A percentile compares a stretch with the other conserved stretches of the same genome.
These are phyloP conservation scores for Gambusia affinis DNA, from an alignment of 2,113 vertebrate genomes.

Conservation along the genomic window DNA sequence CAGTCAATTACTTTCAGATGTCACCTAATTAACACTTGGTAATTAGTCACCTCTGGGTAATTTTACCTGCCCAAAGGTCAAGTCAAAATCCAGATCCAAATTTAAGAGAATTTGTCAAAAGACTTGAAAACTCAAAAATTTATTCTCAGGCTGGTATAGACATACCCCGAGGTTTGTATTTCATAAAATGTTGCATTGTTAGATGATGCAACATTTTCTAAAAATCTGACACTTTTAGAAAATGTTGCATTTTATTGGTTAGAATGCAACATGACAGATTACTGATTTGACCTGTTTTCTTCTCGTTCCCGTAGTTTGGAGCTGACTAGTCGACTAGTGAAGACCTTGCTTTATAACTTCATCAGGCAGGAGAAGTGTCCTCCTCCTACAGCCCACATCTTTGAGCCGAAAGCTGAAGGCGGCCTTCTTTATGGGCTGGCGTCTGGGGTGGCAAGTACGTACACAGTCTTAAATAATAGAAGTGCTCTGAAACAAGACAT, in stretches of 20 bases:
- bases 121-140: background rate
- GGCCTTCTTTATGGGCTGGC: constrained; percentile 94
- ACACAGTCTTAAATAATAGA: constrained; percentile 4
- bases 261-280: background rate
- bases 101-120: background rate
- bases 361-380: constrained; percentile 96
- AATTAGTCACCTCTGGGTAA: background rate
- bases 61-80: background rate
- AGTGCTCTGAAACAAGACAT: background rate
- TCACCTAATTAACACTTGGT: background rate
- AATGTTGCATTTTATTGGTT: too few species aligned
- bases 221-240: too few species aligned
- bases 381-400: constrained; percentile 82
- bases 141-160: background rate
- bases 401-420: constrained; percentile 87
- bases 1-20: background rate
- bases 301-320: constrained; percentile 79
- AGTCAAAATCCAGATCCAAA: background rate
- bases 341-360: constrained; percentile 97
- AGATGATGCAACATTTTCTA: background rate
- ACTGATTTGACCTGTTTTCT: background rate
- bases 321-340: constrained; percentile 95
- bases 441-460: constrained; percentile 93
- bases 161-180: background rate
- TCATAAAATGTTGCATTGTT: too few species aligned